Percentiles rank a stretch among this genome's conserved stretches.
Evolutionary conservation across 2,797 vertebrate genomes (phyloP).

Genomic region (Liasis olivaceus): DNA sequence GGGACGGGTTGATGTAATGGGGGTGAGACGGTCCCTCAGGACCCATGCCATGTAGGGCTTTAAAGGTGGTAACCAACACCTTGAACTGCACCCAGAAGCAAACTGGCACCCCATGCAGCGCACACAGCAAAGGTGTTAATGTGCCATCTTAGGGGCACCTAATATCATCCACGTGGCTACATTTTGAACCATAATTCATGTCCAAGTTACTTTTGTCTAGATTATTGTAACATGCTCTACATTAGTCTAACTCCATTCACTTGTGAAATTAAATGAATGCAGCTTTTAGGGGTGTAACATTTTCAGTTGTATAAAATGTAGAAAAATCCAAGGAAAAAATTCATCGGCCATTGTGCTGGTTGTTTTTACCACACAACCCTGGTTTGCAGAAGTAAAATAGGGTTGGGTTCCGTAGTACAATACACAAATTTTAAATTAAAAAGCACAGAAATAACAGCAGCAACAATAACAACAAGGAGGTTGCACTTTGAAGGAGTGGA

Average conservation of each 20-base stretch:
- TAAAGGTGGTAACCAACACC: no score
- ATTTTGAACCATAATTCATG: background rate
- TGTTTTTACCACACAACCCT: background rate
- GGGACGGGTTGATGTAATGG: no score
- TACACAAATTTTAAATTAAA: background rate
- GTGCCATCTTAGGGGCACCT: no score
- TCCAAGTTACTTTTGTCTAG: background rate
- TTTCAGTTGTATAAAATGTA: constrained; percentile 36
- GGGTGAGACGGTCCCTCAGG: no score
- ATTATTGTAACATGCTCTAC: background rate
- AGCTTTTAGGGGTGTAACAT: constrained; percentile 6
- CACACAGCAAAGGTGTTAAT: no score
- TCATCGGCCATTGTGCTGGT: constrained; percentile 37
- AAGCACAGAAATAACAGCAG: background rate
- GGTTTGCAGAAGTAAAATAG: background rate
- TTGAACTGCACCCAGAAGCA: no score
- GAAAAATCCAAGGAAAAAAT: constrained; percentile 47
- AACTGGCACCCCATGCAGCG: no score
- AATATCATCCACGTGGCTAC: no score
- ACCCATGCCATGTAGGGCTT: no score
- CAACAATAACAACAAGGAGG: background rate
- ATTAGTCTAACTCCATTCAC: constrained; percentile 42
- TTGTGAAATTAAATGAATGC: constrained; percentile 31
- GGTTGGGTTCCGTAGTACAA: no score
- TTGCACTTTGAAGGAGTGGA: background rate